Base-by-base conservation (phyloP, 92 coral and sea anemone species). In the Montipora capitata region DNA sequence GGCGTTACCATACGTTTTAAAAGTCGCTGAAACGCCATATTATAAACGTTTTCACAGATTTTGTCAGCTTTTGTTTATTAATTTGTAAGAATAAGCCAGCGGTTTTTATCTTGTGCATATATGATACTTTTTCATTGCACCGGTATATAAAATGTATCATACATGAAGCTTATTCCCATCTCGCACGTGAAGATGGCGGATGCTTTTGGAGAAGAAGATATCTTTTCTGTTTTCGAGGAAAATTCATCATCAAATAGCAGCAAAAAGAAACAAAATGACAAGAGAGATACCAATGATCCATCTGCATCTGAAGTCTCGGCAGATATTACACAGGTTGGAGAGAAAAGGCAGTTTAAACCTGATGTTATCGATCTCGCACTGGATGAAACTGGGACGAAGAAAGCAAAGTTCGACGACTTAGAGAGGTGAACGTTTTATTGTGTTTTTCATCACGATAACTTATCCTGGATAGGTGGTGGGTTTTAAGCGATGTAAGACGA, bases 221-320 rank as follows among this genome's bases (percentile, higher is more conserved):
- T 97, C 27, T 97, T 97, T 62, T 95, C 95, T 41, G 99, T 97
- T 85, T 97, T 97, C 82, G 99, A 97, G 51, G 92, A 83, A 13
- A 91, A 96, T 81, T 77, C 74, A 51, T 73, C 69, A 39, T 54
- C 76, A 35, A 91, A 66, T 20, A 89, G 51, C 51, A 72, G 16
- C 11, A 91, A 92, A 52, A 92, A 88, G 76, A 41, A 73, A 10
- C 85, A 72, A 40, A 83, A 87, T 56, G 94, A 70, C 16, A 90
- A 93, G 62, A 86, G 72, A 73, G 88, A 85, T 4, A 71, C 68
- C 40, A 74, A 72, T 39, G 92, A 74, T 63, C 81, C 96, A 58
- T 90, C 94, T 6, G 71, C 81, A 15, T 78, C 92, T 64, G 68
- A 61, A 65, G 52, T 5, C 52, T 48, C 52, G 52, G 52, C 6